Evolutionary conservation across 2,888 invertebrate species (phyloP), one percentile per base, ranked within the genome.

Genomic region (Congeria kusceri): DNA sequence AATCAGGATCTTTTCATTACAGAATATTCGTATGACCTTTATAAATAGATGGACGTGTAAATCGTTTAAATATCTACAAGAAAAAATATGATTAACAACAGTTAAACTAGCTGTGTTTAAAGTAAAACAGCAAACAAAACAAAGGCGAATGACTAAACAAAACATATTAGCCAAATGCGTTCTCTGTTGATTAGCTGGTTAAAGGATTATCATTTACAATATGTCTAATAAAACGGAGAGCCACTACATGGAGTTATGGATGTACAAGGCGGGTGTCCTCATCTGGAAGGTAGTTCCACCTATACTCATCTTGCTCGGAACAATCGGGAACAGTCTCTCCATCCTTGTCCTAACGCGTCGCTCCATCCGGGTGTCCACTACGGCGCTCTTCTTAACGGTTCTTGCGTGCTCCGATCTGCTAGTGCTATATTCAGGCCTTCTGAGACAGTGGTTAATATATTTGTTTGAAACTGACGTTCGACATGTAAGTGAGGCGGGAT

Each of bases 231-330:
- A 39, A 39, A 39, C 39, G 13, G 39, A 39, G 13, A 39, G 39
- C 39, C 1, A 69, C n/a, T 70, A 66, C 29, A 77, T 62, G 25
- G 32, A 29, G 3, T 83, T 74, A 32, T 11, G 47, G 1, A 83
- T 76, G 25, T 77, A 77, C 65, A 74, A 71, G 29, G 81, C 72
- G 13, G 71, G 75, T 4, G 29, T 69, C n/a, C 39, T 71, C 9
- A 68, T 88, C 3, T 89, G 89, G 86, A 74, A 73, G 69, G 68
- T 82, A 1, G 57, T 83, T 3, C 79, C 90, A 13, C 91, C 91
- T 0, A 77, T 89, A 13, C 76, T 92, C 32, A 86, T 92, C n/a
- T 57, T 87, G 0, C 13, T 89, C 1, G 92, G 91, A 18, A 89
- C 88, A 0, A 56, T 91, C 1, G 91, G 91, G 9, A 91, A 89